Base-by-base conservation (phyloP, 2,797 vertebrate species). In the Alauda arvensis region DNA sequence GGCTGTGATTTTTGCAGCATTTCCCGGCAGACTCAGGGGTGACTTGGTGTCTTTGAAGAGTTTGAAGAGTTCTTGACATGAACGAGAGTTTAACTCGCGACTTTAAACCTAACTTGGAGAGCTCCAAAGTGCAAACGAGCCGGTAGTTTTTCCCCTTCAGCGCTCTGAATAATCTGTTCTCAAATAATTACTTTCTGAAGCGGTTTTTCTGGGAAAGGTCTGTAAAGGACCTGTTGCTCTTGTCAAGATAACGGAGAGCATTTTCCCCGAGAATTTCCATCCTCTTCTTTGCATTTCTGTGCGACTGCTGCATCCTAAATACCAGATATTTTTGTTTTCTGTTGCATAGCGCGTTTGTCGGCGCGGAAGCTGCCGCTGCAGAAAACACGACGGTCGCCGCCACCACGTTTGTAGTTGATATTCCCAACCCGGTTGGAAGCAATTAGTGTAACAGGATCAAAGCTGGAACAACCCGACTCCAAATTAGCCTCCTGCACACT, bases 361-460 rank as follows among this genome's bases (percentile, higher is more conserved):
- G 16, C 26, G 5, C 84, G 26, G 57, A 40, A 52, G 33, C 62
- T 21, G 45, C 80, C 33, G 56, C 88, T 23, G 45, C 63, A 40
- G 40, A 11, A 40, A 42, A 5, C 63, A 5, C 43, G 8, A 23
- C 49, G 3, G 9, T 42, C 75, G 1, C 9, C 14, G 1, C 17
- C 8, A 8, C 3, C n/a, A 2, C 33, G 25, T 29, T 82, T 82
- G 34, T 9, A 85, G 34, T 9, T 7, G 26, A 37, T 55, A 52
- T 45, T 68, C 74, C 78, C 77, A 21, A 80, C 28, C 29, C 56
- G 48, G 19, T 65, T 79, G 72, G 86, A 85, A 95, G 76, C 84
- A 65, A 61, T 71, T 42, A 61, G 57, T 1, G 51, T 18, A 19
- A 80, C 26, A 5, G 24, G 66, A 88, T 56, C 77, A 59, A 68